A percentile compares a stretch with the other conserved stretches of the same genome.
phyloP scores from a whole-genome alignment of 2,888 invertebrate species.

The Sphaeridia pumilis region DNA sequence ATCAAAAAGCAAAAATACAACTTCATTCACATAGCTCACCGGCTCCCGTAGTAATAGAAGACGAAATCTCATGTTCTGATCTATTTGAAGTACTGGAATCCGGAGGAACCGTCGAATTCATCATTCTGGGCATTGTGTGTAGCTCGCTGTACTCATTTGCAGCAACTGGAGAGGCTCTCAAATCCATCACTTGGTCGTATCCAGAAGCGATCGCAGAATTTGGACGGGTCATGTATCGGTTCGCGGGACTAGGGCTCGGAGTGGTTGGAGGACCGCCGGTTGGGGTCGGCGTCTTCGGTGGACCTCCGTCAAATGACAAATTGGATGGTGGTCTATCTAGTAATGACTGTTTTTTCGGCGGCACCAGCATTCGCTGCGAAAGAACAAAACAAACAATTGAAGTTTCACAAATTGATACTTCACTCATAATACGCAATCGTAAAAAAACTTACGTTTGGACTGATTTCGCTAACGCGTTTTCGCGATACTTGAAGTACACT shows the following conservation, averaged over 20 bases:
- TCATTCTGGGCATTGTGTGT: too few relatives aligned
- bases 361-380: slow-evolving; percentile 21
- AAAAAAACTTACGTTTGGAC: slow-evolving; percentile 21
- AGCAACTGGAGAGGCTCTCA: slow-evolving; percentile 6
- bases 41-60: too few relatives aligned
- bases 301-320: slow-evolving; percentile 9
- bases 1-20: too few relatives aligned
- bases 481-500: slow-evolving; percentile 32
- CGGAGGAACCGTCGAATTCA: too few relatives aligned
- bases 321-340: slow-evolving; percentile 1
- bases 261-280: slow-evolving; percentile 23
- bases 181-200: slow-evolving; percentile 15
- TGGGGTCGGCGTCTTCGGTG: slow-evolving; percentile 35
- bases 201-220: slow-evolving; percentile 19
- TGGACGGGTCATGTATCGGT: slow-evolving; percentile 25
- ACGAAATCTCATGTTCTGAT: too few relatives aligned
- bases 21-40: too few relatives aligned
- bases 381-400: too few relatives aligned
- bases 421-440: not conserved
- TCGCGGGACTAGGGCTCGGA: slow-evolving; percentile 24
- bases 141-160: slow-evolving; percentile 1
- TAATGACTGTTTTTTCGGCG: slow-evolving; percentile 30
- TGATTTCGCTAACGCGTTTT: slow-evolving; percentile 32
- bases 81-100: too few relatives aligned
- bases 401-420: too few relatives aligned